Base-by-base conservation (phyloP, 2,888 invertebrate genomes). In the Eurois occulta region DNA sequence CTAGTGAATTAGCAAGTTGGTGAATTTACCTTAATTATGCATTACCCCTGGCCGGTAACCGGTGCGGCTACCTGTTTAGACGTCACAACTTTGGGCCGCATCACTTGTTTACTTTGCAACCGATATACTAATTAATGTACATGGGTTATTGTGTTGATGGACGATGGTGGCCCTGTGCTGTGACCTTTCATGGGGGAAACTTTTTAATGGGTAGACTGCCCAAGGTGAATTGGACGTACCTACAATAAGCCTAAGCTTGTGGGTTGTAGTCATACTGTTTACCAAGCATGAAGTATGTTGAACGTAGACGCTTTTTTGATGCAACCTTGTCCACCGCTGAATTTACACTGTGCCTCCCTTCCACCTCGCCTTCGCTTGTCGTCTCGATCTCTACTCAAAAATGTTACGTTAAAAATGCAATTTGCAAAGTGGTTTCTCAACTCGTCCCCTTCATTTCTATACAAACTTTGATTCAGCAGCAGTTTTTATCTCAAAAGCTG, bases 1-100 rank as follows among this genome's bases (percentile, higher is more conserved):
- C 86, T 77, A 77, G 74, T 80, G 77, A 85, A 84, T 82, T 87
- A 86, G 79, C 65, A 88, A 88, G 76, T 88, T 89, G 73, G 80
- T 81, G 78, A 85, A 87, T 88, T 88, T 84, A 84, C 86, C 88
- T 83, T 84, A 86, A 89, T 89, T 86, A 89, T 87, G 88, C 88
- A 88, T 88, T 80, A 80, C 67, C 71, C 62, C 67, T 65, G 78
- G 72, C 72, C 38, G 69, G 64, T 65, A 38, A 73, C 72, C 58
- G 78, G 64, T 46, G 60, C 64, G 66, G 65, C 72, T 77, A 74
- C 75, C 75, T 77, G 67, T 21, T n/a, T 74, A 66, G 41, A 78
- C 78, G 84, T 87, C 78, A 81, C 78, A 67, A 85, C 48, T 86
- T 81, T 64, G 28, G 6, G 60, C 70, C 62, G 48, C 71, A 65